Conservation (phyloP, 2,888 invertebrate species). For the Pteria penguin region DNA sequence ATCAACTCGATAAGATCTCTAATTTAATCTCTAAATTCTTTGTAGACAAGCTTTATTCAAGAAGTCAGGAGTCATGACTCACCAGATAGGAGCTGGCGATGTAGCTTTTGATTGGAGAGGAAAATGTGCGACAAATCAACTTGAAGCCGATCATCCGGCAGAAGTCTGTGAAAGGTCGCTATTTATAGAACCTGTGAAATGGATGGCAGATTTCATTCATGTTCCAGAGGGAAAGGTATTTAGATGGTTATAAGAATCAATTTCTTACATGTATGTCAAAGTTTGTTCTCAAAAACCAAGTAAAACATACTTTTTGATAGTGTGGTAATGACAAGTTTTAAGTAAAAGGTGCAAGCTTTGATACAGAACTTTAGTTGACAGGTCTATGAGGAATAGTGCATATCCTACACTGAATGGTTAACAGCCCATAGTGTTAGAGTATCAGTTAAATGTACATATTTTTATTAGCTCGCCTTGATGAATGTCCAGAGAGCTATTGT, state of each 20-base stretch:
- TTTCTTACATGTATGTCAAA: background rate
- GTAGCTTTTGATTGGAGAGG: slow-evolving; percentile 76
- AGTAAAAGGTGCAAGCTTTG: too few relatives aligned
- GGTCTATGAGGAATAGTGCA: background rate
- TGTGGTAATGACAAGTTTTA: background rate
- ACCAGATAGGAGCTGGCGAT: slow-evolving; percentile 83
- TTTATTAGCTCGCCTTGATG: too few relatives aligned
- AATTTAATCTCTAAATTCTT: too few relatives aligned
- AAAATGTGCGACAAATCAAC: slow-evolving; percentile 43
- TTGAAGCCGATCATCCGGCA: slow-evolving; percentile 3
- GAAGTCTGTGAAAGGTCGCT: slow-evolving; percentile 86
- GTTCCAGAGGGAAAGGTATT: slow-evolving; percentile 89
- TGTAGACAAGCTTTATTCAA: slow-evolving; percentile 89
- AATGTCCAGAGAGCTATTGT: too few relatives aligned
- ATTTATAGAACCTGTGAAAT: slow-evolving; percentile 93
- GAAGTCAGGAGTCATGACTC: slow-evolving; percentile 89
- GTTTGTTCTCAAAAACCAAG: background rate
- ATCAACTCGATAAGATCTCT: too few relatives aligned
- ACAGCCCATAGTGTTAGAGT: too few relatives aligned
- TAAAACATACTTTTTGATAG: background rate
- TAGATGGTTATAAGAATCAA: background rate
- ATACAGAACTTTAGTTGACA: background rate
- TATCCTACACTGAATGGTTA: background rate
- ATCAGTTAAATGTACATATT: too few relatives aligned
- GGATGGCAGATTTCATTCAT: slow-evolving; percentile 90